These are phyloP conservation scores for Phylloscopus trochiloides DNA, from an alignment of 2,113 vertebrate genomes.

Conservation along the genomic window DNA sequence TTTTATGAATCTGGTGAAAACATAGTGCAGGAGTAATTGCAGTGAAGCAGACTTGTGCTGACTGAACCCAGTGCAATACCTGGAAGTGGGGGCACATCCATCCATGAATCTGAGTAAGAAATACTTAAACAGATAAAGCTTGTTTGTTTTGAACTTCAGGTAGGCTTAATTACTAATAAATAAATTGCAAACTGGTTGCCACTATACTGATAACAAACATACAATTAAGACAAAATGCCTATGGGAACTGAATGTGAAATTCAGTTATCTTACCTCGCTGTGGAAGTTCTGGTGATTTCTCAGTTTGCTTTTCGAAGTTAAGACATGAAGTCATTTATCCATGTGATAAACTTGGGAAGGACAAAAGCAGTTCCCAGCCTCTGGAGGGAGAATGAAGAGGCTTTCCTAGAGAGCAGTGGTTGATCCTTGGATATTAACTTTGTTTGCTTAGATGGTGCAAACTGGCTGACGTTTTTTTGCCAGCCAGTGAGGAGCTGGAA, in stretches of 20 bases:
- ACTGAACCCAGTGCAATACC: not conserved
- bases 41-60: not conserved
- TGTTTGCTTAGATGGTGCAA: constrained; percentile 86
- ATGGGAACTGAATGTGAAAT: not conserved
- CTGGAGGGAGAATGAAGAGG: not conserved
- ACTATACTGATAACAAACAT: not conserved
- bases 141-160: not conserved
- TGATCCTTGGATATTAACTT: constrained; percentile 32
- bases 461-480: constrained; percentile 96
- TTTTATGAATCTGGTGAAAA: not conserved
- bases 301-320: not conserved
- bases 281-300: not conserved
- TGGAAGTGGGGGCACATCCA: not conserved
- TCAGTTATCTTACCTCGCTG: not conserved
- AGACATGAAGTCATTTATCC: not conserved
- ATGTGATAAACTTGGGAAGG: not conserved
- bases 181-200: not conserved
- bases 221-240: not conserved
- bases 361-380: not conserved
- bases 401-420: not conserved
- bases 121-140: not conserved
- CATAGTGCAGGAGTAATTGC: not conserved
- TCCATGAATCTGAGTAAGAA: not conserved
- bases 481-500: constrained; percentile 93
- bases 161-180: not conserved